Evolutionary conservation across 1,140 invertebrate genomes (phyloP).

Genomic region (Chrysopa pallens): DNA sequence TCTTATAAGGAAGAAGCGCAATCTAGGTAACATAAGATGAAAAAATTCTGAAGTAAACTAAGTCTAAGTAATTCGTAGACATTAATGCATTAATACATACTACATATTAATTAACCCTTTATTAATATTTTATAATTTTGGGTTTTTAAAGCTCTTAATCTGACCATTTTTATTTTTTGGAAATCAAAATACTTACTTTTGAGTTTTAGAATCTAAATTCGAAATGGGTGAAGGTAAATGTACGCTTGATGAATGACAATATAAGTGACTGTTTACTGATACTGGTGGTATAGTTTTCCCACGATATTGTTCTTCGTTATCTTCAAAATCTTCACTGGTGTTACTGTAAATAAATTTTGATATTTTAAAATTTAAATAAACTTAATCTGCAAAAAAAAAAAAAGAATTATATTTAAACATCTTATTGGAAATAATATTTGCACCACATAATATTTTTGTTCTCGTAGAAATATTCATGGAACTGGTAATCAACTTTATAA

Average conservation of each 20-base stretch:
- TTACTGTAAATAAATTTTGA: conserved; percentile 8
- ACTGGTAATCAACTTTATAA: no score
- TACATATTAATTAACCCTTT: not conserved
- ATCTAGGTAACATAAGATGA: no score
- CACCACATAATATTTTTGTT: no score
- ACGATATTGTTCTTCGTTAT: conserved; percentile 12
- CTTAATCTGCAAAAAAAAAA: conserved; percentile 1
- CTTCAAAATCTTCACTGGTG: conserved; percentile 21
- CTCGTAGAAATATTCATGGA: no score
- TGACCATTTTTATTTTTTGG: conserved; percentile 1
- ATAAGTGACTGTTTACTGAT: conserved; percentile 45
- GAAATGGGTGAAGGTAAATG: conserved; percentile 30
- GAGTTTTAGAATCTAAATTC: conserved; percentile 34
- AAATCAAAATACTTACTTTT: conserved; percentile 34
- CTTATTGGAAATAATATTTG: no score
- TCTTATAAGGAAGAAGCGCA: no score
- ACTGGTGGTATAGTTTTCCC: conserved; percentile 31
- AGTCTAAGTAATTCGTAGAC: no score
- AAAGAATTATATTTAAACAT: no score
- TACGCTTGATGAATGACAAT: conserved; percentile 31
- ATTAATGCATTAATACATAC: no score
- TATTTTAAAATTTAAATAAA: conserved; percentile 1
- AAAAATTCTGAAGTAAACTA: no score
- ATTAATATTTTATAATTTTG: no score
- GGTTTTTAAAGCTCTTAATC: no score